A percentile compares a stretch with the other conserved stretches of the same genome.
These are phyloP conservation scores for Thecophora atra DNA, from an alignment of 2,888 invertebrate species.

Conservation along the genomic window DNA sequence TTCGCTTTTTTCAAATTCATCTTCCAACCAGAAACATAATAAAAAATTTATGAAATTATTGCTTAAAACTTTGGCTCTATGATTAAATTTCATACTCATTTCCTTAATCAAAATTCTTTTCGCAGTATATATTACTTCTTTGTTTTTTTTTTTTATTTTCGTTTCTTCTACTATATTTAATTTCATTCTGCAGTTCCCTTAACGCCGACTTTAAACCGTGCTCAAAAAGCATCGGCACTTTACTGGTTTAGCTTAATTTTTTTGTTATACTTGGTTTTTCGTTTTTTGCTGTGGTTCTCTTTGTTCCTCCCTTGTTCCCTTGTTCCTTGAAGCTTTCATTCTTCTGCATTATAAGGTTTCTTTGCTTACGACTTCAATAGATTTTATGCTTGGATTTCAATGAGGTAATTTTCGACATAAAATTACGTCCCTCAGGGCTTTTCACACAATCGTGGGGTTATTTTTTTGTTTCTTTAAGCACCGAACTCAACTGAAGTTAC, in stretches of 20 bases:
- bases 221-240: background rate
- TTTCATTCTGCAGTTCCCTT: too few species aligned
- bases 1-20: too few species aligned
- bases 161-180: too few species aligned
- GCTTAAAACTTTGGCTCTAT: too few species aligned
- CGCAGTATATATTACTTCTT: too few species aligned
- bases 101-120: too few species aligned
- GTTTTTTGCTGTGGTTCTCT: conserved; percentile 10
- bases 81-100: too few species aligned
- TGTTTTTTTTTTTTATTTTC: too few species aligned
- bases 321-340: conserved; percentile 16
- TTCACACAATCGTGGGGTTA: background rate
- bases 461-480: too few species aligned
- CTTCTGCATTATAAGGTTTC: conserved; percentile 23
- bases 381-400: conserved; percentile 41
- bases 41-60: too few species aligned
- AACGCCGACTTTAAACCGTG: too few species aligned
- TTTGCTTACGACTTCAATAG: conserved; percentile 24
- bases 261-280: background rate
- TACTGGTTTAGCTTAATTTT: background rate
- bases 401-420: conserved; percentile 43
- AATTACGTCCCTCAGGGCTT: conserved; percentile 37
- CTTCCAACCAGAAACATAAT: too few species aligned
- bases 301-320: conserved; percentile 11
- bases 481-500: background rate